Evolutionary conservation across 92 coral and sea anemone genomes (phyloP).

Genomic region (Montipora capitata): DNA sequence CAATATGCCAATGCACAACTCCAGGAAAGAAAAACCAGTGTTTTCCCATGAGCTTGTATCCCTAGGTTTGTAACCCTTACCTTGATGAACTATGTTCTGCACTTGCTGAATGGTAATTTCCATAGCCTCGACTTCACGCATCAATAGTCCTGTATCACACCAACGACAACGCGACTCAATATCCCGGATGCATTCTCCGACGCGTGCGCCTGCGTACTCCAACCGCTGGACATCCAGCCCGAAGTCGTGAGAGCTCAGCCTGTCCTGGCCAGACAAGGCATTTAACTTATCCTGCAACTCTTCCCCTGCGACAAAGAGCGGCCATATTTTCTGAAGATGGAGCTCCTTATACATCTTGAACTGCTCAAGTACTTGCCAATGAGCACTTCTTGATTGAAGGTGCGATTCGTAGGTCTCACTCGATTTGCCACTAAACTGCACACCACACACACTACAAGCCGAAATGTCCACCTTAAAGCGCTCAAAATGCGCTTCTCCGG

Average conservation of each 20-base stretch:
- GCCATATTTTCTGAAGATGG: conserved; percentile 56
- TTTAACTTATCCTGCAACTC: conserved; percentile 40
- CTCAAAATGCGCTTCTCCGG: conserved; percentile 54
- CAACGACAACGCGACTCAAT: conserved; percentile 67
- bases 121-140: conserved; percentile 44
- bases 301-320: conserved; percentile 55
- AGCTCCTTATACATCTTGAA: conserved; percentile 61
- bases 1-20: too few species aligned
- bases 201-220: conserved; percentile 59
- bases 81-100: conserved; percentile 59
- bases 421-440: conserved; percentile 37
- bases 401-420: conserved; percentile 56
- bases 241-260: conserved; percentile 65
- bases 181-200: conserved; percentile 53
- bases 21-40: too few species aligned
- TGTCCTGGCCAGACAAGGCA: conserved; percentile 24
- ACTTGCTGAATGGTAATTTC: conserved; percentile 42
- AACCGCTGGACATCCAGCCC: conserved; percentile 78
- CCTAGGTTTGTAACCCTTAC: conserved; percentile 6
- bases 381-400: conserved; percentile 34
- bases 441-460: conserved; percentile 80
- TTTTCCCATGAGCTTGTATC: too few species aligned
- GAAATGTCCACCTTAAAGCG: conserved; percentile 79
- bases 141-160: conserved; percentile 32
- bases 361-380: conserved; percentile 71